A percentile compares a stretch with the other conserved stretches of the same genome.
Evolutionary conservation across 1,140 invertebrate genomes (phyloP).

Genomic region (Choristoneura fumiferana): DNA sequence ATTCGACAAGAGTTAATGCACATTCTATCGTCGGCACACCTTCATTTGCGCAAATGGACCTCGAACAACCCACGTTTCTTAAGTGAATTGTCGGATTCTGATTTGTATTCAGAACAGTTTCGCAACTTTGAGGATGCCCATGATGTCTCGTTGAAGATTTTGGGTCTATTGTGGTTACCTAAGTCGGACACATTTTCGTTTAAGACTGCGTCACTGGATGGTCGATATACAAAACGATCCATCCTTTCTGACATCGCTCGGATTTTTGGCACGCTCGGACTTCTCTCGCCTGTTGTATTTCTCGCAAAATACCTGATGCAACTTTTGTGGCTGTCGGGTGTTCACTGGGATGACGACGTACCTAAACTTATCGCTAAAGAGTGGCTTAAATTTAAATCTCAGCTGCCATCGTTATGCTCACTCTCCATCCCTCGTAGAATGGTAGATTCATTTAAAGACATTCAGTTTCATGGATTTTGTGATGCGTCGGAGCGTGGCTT

Average conservation of each 20-base stretch:
- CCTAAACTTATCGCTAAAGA: background rate
- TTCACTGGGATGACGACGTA: slow-evolving; percentile 27
- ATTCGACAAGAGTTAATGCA: background rate
- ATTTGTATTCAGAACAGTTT: background rate
- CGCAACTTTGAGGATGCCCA: background rate
- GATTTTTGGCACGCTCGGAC: slow-evolving; percentile 34
- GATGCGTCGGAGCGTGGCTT: slow-evolving; percentile 18
- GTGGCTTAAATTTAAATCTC: slow-evolving; percentile 13
- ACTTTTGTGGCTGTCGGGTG: slow-evolving; percentile 26
- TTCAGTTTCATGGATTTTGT: slow-evolving; percentile 16
- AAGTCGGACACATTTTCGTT: background rate
- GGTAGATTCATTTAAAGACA: background rate
- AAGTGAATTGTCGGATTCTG: background rate
- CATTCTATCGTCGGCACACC: background rate
- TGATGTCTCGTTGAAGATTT: slow-evolving; percentile 9
- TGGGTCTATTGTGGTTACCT: slow-evolving; percentile 19
- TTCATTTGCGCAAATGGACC: too few species aligned
- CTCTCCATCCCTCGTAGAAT: slow-evolving; percentile 14
- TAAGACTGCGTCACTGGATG: background rate
- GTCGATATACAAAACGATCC: slow-evolving; percentile 25
- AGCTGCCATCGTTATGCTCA: background rate
- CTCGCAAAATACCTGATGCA: slow-evolving; percentile 35
- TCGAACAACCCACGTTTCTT: slow-evolving; percentile 10
- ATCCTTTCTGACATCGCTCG: slow-evolving; percentile 31
- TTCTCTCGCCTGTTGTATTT: slow-evolving; percentile 29